Base-by-base conservation (phyloP, 2,797 vertebrate species). In the Hipposideros larvatus region DNA sequence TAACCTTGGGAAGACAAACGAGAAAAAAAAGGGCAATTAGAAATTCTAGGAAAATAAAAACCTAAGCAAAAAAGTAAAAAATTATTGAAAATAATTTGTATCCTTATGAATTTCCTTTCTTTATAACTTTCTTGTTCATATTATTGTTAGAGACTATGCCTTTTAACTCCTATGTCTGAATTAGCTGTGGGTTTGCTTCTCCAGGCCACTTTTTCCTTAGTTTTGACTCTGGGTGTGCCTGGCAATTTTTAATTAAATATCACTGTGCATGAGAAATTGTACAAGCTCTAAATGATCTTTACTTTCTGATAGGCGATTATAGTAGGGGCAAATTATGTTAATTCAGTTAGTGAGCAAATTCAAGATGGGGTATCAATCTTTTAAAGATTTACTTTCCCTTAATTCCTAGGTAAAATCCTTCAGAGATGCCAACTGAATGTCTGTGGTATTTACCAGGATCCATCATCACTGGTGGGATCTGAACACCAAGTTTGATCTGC, bases 291-390 rank as follows among this genome's bases (percentile, higher is more conserved):
- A 53, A 90, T 53, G 63, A 84, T n/a, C 16, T 85, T 48, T 78
- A 61, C 61, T 78, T 94, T 90, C 79, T 70, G n/a, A 95, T 15
- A 91, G 57, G 48, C 15, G 63, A 84, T 89, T 65, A 84, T 26
- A 78, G 51, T 48, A n/a, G 34, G 15, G 16, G 43, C 5, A 89
- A 46, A 84, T 71, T 37, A 78, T 11, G 13, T 87, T 48, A 61
- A 83, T 51, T 83, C 61, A 68, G 53, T 48, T 95, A 80, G 59
- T 43, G 43, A 84, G 34, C 48, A 73, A 55, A 86, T 79, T 65
- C 80, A 73, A 37, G 11, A 13, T 78, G 34, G 34, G 34, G 4
- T 53, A 78, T 55, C 71, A 83, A 68, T 87, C 55, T 65, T 66
- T 57, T 24, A 48, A 78, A 41, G 37, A 73, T 92, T 71, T 61